Percentiles rank a stretch among this genome's conserved stretches.
Evolutionary conservation across 2,797 vertebrate species (phyloP).

Genomic region (Chelmon rostratus): DNA sequence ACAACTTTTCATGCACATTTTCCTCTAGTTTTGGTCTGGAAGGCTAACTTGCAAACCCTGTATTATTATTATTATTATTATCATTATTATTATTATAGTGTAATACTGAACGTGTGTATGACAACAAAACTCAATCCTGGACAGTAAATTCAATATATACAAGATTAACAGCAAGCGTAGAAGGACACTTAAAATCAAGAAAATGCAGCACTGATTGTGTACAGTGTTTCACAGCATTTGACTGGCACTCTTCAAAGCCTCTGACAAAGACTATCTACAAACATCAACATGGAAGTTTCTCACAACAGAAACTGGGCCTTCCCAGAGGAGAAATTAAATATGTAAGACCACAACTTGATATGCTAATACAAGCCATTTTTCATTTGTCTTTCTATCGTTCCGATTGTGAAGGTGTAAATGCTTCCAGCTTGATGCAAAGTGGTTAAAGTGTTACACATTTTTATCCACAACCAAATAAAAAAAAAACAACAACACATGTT

Average conservation of each 20-base stretch:
- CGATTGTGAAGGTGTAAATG: constrained; percentile 62
- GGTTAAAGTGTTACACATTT: constrained; percentile 79
- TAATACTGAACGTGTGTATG: constrained; percentile 75
- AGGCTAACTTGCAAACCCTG: constrained; percentile 79
- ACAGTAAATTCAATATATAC: constrained; percentile 86
- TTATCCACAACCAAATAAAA: constrained; percentile 75
- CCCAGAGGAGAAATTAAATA: constrained; percentile 75
- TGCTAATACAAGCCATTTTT: constrained; percentile 61
- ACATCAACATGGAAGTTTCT: constrained; percentile 78
- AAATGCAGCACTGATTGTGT: constrained; percentile 82
- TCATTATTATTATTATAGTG: constrained; percentile 64
- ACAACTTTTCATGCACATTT: background rate
- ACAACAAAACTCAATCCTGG: constrained; percentile 72
- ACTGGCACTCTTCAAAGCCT: constrained; percentile 81
- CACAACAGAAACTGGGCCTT: constrained; percentile 64
- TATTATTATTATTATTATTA: constrained; percentile 63
- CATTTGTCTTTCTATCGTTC: constrained; percentile 51
- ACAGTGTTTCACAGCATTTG: constrained; percentile 83
- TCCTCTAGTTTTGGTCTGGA: constrained; percentile 52
- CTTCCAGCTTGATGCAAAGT: constrained; percentile 73
- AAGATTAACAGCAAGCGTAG: constrained; percentile 85
- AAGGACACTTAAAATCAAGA: constrained; percentile 90
- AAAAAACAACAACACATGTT: constrained; percentile 78
- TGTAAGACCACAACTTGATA: constrained; percentile 81
- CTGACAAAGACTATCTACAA: constrained; percentile 86